Evolutionary conservation across 2,113 vertebrate species (phyloP).

Genomic region (Notechis scutatus): DNA sequence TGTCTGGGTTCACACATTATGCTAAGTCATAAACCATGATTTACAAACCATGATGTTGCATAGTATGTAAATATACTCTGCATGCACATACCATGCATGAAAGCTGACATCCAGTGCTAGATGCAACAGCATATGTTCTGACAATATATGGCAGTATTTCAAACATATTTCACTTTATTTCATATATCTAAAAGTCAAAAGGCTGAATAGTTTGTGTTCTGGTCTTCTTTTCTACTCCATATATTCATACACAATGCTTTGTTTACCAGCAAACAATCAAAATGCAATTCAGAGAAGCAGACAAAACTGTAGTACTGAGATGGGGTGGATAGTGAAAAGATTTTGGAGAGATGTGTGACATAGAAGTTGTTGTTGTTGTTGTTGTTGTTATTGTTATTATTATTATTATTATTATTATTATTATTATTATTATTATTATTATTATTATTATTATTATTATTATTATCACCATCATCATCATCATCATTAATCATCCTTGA

Average conservation of each 20-base stretch:
- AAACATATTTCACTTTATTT: background rate
- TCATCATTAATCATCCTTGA: background rate
- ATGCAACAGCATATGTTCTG: background rate
- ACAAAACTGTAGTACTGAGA: background rate
- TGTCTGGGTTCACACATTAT: background rate
- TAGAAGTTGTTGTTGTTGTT: background rate
- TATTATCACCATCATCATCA: too few relatives aligned
- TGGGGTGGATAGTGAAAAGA: background rate
- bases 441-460: too few relatives aligned
- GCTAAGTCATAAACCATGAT: background rate
- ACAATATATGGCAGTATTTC: background rate
- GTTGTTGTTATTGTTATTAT: too few relatives aligned
- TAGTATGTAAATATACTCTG: background rate
- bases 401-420: too few relatives aligned
- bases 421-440: too few relatives aligned
- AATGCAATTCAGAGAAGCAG: background rate
- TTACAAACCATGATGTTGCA: background rate
- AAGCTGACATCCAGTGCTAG: background rate
- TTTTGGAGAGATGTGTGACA: background rate
- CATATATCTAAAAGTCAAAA: background rate
- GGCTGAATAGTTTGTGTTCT: background rate
- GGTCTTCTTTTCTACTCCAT: constrained; percentile 1
- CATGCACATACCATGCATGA: background rate
- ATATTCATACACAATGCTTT: background rate
- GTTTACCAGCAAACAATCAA: constrained; percentile 6